Base-by-base conservation (phyloP, 1,140 invertebrate genomes). In the Brachionus asplanchnoidis region DNA sequence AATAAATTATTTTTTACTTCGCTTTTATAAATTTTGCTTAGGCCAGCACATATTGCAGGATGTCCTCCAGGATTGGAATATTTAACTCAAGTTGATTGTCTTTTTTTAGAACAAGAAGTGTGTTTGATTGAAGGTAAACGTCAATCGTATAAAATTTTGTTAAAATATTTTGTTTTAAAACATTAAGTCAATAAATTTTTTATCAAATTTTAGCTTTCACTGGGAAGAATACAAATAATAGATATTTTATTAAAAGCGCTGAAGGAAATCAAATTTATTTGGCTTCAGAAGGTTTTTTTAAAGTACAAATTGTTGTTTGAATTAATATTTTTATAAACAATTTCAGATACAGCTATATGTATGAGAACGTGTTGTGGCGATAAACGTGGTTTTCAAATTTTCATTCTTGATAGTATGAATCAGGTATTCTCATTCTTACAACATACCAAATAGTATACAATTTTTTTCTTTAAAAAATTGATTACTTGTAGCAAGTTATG, bases 11-110 rank as follows among this genome's bases (percentile, higher is more conserved):
- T 5, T 6, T 36, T 7, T 36, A 36, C 7, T 36, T 7, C 32
- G 4, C 7, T 36, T 7, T 36, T 36, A 36, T 1, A 5, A 32
- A 23, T 68, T 32, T 68, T 9, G 6, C 32, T 90, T 91, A 91
- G 93, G 88, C 94, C 92, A 84, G 91, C 91, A 90, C 92, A 91
- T 86, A 86, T 88, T 73, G 93, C 91, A 88, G 95, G 93, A 88
- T 96, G 94, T 91, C 95, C 94, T 77, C 94, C 93, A 87, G 95
- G 95, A 86, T 93, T 97, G 91, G 95, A 96, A 92, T 97, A 95
- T 92, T 93, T 97, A 91, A 94, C 94, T 88, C 92, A 92, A 92
- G 93, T 97, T 92, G 95, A 97, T 89, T 93, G 95, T 86, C 90
- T 97, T 56, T 91, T 96, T 82, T 92, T 97, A 60, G 93, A 96